These are phyloP conservation scores for Melospiza georgiana DNA, from an alignment of 2,113 vertebrate species.

Conservation along the genomic window DNA sequence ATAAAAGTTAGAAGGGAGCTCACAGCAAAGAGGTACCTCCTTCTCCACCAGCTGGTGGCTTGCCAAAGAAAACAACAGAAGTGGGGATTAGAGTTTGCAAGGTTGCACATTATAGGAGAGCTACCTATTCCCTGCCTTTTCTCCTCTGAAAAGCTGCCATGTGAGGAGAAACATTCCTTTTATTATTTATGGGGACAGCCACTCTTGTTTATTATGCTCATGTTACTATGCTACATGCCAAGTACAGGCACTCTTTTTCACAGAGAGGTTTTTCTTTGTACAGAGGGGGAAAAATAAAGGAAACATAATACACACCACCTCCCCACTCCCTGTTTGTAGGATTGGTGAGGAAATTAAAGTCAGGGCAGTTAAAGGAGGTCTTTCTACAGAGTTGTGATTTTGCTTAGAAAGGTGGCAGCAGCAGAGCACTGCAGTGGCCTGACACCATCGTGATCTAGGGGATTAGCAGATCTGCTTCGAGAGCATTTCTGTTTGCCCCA, in stretches of 20 bases:
- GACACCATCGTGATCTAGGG: neutral
- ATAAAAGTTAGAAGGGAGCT: neutral
- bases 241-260: slow-evolving; percentile 50
- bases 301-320: neutral
- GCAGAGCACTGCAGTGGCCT: neutral
- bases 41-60: neutral
- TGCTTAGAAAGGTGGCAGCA: neutral
- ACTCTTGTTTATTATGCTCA: slow-evolving; percentile 56
- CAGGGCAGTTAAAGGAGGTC: neutral
- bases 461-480: neutral
- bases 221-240: slow-evolving; percentile 51
- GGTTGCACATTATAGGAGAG: neutral
- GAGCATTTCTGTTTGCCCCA: neutral
- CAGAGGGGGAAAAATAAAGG: neutral
- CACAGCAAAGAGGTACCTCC: neutral
- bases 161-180: slow-evolving; percentile 59
- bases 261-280: slow-evolving; percentile 1
- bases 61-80: slow-evolving; percentile 52
- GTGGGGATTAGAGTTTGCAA: neutral
- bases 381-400: neutral
- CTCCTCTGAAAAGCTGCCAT: slow-evolving; percentile 33
- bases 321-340: neutral
- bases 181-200: slow-evolving; percentile 66
- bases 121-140: slow-evolving; percentile 36
- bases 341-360: slow-evolving; percentile 9